phyloP scores from a whole-genome alignment of 2,888 invertebrate genomes.

The Anaspis maculata region DNA sequence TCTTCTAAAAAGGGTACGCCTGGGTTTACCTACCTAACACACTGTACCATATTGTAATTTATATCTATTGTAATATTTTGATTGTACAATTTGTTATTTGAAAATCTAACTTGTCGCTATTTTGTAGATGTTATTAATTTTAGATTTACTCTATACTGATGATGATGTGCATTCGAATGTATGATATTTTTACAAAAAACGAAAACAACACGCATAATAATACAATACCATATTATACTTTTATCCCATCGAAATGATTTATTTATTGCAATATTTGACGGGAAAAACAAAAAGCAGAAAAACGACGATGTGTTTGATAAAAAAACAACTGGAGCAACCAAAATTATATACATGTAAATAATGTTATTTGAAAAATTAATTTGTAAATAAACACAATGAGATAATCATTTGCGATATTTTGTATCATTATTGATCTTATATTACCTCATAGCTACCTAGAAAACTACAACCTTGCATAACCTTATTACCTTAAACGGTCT shows the following conservation, averaged over 20 bases:
- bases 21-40: no score
- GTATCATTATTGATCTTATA: no score
- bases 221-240: not conserved
- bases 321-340: conserved; percentile 28
- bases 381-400: conserved; percentile 29
- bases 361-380: conserved; percentile 29
- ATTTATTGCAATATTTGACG: conserved; percentile 35
- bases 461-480: no score
- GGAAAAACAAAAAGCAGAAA: no score
- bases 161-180: conserved; percentile 23
- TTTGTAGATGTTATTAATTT: conserved; percentile 29
- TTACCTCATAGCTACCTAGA: no score
- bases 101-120: conserved; percentile 20
- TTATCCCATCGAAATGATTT: no score
- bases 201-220: no score
- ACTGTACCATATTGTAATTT: conserved; percentile 19
- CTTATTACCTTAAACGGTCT: no score
- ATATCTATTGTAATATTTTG: conserved; percentile 31
- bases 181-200: conserved; percentile 30
- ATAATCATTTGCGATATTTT: no score
- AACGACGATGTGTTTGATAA: conserved; percentile 30
- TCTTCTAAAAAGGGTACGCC: no score
- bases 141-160: conserved; percentile 14
- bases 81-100: conserved; percentile 34
- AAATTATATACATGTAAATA: conserved; percentile 34